These are phyloP conservation scores for Hippocampus guttulatus DNA, from an alignment of 2,113 vertebrate genomes.

Conservation along the genomic window DNA sequence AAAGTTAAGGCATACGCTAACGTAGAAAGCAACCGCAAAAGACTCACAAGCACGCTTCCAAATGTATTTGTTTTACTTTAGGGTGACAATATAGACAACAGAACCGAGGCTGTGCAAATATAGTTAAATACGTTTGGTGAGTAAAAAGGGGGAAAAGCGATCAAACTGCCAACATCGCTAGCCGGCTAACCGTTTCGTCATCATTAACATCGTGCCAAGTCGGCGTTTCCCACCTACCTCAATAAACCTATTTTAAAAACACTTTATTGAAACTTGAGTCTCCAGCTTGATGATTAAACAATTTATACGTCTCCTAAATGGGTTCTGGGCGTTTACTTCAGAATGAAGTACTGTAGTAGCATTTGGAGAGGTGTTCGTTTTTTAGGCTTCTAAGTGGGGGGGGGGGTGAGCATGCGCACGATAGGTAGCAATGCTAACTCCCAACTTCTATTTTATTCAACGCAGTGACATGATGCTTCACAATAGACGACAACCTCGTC, in stretches of 20 bases:
- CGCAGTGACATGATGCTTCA: not conserved
- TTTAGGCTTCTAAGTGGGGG: not conserved
- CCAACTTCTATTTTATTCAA: conserved; percentile 16
- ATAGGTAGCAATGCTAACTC: conserved; percentile 47
- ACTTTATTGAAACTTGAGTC: not conserved
- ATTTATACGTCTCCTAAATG: not conserved
- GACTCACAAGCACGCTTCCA: not conserved
- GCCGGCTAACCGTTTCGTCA: conserved; percentile 26
- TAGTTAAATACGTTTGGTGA: not conserved
- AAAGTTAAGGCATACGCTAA: not conserved
- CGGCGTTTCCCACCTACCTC: not conserved
- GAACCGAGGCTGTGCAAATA: not conserved
- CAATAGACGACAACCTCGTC: not conserved
- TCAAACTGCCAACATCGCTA: not conserved
- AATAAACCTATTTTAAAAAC: not conserved
- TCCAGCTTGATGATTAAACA: no score
- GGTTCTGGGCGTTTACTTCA: not conserved
- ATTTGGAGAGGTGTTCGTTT: conserved; percentile 41
- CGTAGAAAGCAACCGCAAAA: not conserved
- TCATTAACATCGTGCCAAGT: conserved; percentile 17
- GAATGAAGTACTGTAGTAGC: conserved; percentile 2
- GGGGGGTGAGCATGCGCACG: conserved; percentile 52
- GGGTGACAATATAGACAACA: not conserved
- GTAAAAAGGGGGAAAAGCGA: not conserved
- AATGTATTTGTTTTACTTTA: not conserved